These are phyloP conservation scores for Mystacides longicornis DNA, from an alignment of 2,888 invertebrate species.

Conservation along the genomic window DNA sequence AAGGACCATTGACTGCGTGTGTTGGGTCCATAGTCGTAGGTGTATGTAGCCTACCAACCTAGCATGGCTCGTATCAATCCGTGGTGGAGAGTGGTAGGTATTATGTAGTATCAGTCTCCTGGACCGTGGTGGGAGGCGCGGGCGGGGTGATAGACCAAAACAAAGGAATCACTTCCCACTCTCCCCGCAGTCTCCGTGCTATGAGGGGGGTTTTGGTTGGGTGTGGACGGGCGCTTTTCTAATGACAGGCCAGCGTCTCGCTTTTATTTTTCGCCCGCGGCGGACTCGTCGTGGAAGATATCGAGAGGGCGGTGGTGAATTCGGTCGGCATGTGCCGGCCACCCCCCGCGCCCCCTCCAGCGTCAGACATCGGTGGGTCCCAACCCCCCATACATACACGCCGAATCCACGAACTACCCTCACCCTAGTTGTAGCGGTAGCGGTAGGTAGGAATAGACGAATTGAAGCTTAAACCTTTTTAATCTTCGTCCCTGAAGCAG, in stretches of 20 bases:
- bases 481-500: no score
- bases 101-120: background rate
- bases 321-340: conserved; percentile 5
- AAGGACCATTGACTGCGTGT: no score
- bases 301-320: conserved; percentile 12
- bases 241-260: conserved; percentile 27
- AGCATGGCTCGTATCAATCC: background rate
- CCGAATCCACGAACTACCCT: no score
- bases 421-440: no score
- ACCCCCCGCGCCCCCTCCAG: conserved; percentile 21
- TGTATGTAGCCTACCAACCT: no score
- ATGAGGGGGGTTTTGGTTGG: conserved; percentile 13
- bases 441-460: no score
- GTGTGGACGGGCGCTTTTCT: conserved; percentile 25
- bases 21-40: no score
- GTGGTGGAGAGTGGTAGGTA: background rate
- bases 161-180: conserved; percentile 23
- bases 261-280: conserved; percentile 32
- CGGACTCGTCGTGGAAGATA: conserved; percentile 29
- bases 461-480: no score
- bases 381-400: no score
- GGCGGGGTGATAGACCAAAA: conserved; percentile 22
- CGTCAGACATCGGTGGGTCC: no score
- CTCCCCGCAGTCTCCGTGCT: conserved; percentile 5
- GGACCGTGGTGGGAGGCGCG: conserved; percentile 9